Evolutionary conservation across 1,140 invertebrate genomes (phyloP).

Genomic region (Pantala flavescens): DNA sequence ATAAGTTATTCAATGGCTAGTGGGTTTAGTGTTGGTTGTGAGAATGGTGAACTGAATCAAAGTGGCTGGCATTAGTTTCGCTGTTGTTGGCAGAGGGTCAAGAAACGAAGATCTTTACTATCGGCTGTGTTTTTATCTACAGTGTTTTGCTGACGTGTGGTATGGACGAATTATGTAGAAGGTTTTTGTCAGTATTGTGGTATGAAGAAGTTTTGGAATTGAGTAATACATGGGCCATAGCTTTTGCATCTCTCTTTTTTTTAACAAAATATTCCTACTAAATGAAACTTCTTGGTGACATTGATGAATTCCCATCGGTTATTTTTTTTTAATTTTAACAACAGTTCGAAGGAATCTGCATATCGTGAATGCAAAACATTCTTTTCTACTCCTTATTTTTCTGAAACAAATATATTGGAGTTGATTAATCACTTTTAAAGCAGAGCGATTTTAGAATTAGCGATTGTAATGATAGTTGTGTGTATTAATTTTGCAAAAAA

Average conservation of each 20-base stretch:
- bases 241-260: neutral
- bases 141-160: neutral
- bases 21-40: neutral
- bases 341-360: neutral
- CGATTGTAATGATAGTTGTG: neutral
- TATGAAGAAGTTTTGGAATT: neutral
- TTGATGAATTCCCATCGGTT: neutral
- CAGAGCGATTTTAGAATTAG: neutral
- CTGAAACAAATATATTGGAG: neutral
- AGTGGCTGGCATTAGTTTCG: neutral
- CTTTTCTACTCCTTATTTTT: slow-evolving; percentile 3
- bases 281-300: neutral
- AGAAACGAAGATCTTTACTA: neutral
- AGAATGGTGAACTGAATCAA: neutral
- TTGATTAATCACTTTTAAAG: neutral
- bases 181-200: neutral
- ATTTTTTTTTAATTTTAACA: neutral
- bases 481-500: slow-evolving; percentile 8
- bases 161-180: neutral
- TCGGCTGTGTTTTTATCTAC: neutral
- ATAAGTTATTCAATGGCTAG: neutral
- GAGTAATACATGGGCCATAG: neutral
- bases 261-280: neutral
- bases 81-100: neutral
- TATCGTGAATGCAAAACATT: neutral